Conservation (phyloP, 92 coral and sea anemone genomes). For the Actinostola sp. region DNA sequence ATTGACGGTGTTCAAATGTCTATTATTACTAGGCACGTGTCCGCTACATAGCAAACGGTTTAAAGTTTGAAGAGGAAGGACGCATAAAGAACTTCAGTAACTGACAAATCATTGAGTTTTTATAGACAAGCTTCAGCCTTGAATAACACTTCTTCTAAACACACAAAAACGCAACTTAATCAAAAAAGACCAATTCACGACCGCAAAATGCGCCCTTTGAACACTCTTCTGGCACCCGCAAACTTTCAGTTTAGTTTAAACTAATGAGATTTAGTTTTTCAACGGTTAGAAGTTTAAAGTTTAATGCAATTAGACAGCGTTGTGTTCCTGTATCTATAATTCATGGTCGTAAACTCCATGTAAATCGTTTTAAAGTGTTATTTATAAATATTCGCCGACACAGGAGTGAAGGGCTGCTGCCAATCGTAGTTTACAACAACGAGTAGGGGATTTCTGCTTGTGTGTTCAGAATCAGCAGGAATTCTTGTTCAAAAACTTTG, state of each 20-base stretch:
- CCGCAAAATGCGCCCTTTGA: conserved; percentile 13
- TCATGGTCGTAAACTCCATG: background rate
- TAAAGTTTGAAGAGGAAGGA: conserved; percentile 35
- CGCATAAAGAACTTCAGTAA: conserved; percentile 13
- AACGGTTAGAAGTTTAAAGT: conserved; percentile 32
- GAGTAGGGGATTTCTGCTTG: background rate
- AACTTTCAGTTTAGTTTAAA: background rate
- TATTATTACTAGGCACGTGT: conserved; percentile 26
- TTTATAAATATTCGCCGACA: no score
- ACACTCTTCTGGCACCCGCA: background rate
- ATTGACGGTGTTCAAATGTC: conserved; percentile 12
- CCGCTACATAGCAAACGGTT: conserved; percentile 32
- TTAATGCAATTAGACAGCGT: conserved; percentile 29
- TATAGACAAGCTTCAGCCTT: conserved; percentile 8
- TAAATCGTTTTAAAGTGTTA: background rate
- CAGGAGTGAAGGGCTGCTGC: no score
- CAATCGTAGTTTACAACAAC: background rate
- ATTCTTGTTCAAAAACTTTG: conserved; percentile 11
- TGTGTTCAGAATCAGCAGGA: background rate
- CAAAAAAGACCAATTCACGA: conserved; percentile 16
- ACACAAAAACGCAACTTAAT: conserved; percentile 14
- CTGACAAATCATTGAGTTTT: background rate
- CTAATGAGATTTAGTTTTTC: conserved; percentile 25
- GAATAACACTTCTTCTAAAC: conserved; percentile 2
- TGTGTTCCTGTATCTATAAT: conserved; percentile 1